Evolutionary conservation across 37 sponge, comb jelly and placozoan genomes (phyloP).

Genomic region (Haliclona indistincta): DNA sequence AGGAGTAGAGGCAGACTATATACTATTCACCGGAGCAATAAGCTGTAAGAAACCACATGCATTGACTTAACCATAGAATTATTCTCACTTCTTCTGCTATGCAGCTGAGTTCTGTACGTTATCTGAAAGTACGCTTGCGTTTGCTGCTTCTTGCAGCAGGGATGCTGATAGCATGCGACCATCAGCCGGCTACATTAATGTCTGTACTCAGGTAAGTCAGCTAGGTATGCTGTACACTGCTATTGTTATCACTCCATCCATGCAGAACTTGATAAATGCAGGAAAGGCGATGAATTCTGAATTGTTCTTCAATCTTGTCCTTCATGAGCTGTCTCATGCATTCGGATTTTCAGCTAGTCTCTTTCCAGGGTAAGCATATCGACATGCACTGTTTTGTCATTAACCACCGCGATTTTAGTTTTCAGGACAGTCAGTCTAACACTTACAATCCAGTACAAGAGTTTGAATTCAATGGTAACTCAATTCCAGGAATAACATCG

Average conservation of each 20-base stretch:
- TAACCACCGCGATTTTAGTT: background rate
- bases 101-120: too few species aligned
- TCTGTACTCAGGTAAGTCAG: background rate
- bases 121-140: too few species aligned
- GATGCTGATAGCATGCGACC: background rate
- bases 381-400: background rate
- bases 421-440: background rate
- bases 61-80: too few species aligned
- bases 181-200: background rate
- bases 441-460: background rate
- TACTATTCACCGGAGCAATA: background rate
- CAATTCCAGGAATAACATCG: conserved; percentile 1
- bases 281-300: too few species aligned
- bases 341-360: conserved; percentile 20
- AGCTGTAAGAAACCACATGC: background rate
- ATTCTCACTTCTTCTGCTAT: too few species aligned
- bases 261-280: too few species aligned
- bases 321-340: conserved; percentile 22
- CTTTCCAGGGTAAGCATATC: conserved; percentile 17
- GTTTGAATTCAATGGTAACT: background rate
- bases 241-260: too few species aligned
- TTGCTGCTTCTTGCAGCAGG: background rate
- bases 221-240: too few species aligned
- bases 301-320: conserved; percentile 11
- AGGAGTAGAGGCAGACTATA: background rate